Conservation (phyloP, 2,113 vertebrate genomes). For the Tenebrosternarchus preto region DNA sequence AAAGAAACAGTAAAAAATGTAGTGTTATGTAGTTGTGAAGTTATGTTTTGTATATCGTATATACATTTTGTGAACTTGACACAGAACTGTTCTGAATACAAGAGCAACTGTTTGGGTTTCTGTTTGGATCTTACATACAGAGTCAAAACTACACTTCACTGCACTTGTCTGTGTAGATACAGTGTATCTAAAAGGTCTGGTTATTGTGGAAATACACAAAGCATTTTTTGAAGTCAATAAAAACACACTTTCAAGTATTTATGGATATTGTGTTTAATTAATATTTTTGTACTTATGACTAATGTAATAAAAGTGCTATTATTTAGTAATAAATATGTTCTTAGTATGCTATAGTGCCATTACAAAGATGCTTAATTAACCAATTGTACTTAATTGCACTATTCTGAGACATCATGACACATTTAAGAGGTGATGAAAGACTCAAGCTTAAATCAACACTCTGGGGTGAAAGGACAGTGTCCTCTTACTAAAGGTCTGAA, state of each 20-base stretch:
- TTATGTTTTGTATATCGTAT: not conserved
- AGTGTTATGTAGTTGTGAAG: no score
- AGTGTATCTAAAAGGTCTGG: not conserved
- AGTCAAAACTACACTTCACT: not conserved
- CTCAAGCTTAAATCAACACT: not conserved
- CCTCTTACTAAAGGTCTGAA: slow-evolving; percentile 15
- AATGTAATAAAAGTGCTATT: not conserved
- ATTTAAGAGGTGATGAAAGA: slow-evolving; percentile 18
- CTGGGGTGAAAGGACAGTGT: slow-evolving; percentile 33
- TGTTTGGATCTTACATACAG: not conserved
- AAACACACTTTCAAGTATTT: not conserved
- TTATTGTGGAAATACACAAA: not conserved
- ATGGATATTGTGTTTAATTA: not conserved
- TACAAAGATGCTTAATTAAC: not conserved
- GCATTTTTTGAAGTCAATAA: not conserved
- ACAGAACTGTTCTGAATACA: not conserved
- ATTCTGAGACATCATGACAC: not conserved
- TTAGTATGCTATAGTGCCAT: not conserved
- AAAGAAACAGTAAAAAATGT: not conserved
- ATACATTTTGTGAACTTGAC: not conserved
- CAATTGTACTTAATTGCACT: slow-evolving; percentile 1
- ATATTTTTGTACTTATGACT: not conserved
- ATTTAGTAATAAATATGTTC: not conserved
- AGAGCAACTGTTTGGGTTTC: not conserved
- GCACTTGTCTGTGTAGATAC: not conserved